phyloP scores from a whole-genome alignment of 2,797 vertebrate species.

The Craterocephalus amniculus region DNA sequence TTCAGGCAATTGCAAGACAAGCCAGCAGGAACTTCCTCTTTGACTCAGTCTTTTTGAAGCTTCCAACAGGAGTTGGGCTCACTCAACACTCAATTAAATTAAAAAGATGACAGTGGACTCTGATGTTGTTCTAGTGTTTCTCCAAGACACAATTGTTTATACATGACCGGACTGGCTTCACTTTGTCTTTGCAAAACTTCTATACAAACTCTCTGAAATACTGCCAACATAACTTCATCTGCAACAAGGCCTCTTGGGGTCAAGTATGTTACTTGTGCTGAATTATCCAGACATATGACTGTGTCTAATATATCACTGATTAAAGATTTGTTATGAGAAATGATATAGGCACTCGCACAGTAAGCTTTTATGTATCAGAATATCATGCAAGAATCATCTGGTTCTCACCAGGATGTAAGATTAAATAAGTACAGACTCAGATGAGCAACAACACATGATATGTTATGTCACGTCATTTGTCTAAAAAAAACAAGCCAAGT shows the following conservation, averaged over 20 bases:
- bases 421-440: background rate
- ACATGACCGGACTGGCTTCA: background rate
- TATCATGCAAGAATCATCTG: background rate
- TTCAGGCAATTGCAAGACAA: conserved; percentile 30
- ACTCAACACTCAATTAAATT: conserved; percentile 29
- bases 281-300: conserved; percentile 5
- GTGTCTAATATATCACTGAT: conserved; percentile 3
- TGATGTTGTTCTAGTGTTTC: background rate
- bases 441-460: background rate
- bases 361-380: background rate
- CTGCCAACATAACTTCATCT: conserved; percentile 27
- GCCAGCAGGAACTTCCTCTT: conserved; percentile 60
- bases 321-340: background rate
- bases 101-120: conserved; percentile 4
- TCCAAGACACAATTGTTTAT: background rate
- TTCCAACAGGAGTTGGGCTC: conserved; percentile 28
- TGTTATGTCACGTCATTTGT: background rate
- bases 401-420: background rate
- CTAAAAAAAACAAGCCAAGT: too few relatives aligned
- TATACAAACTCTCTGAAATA: conserved; percentile 9
- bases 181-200: background rate
- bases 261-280: conserved; percentile 19
- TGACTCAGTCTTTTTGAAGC: conserved; percentile 34
- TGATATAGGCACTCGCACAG: background rate
- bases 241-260: background rate